Percentiles rank a stretch among this genome's conserved stretches.
These are phyloP conservation scores for Oncorhynchus tshawytscha DNA, from an alignment of 2,113 vertebrate species.

Conservation along the genomic window DNA sequence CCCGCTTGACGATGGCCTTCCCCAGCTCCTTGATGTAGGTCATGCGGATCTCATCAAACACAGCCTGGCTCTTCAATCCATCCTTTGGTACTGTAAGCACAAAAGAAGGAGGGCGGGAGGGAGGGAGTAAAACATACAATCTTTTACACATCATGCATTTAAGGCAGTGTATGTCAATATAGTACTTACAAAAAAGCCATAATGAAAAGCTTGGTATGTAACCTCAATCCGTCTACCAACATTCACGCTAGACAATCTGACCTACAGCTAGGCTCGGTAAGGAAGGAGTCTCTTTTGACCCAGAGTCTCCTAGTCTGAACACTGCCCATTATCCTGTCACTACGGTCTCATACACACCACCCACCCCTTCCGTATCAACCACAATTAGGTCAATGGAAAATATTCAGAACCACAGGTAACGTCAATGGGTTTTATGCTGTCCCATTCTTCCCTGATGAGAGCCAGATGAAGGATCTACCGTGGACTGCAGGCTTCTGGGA, in stretches of 20 bases:
- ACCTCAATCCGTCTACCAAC: too few species aligned
- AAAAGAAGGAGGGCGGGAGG: not conserved
- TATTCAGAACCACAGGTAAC: constrained; percentile 36
- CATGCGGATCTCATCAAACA: constrained; percentile 97
- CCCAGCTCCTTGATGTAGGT: constrained; percentile 97
- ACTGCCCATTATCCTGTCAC: constrained; percentile 28
- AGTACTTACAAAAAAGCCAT: too few species aligned
- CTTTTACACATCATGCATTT: too few species aligned
- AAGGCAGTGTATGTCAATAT: too few species aligned
- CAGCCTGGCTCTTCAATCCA: constrained; percentile 89
- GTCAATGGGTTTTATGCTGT: constrained; percentile 1
- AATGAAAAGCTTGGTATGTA: too few species aligned
- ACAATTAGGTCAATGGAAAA: constrained; percentile 21
- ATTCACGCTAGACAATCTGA: constrained; percentile 61
- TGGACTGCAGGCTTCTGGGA: not conserved
- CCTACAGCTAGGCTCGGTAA: not conserved
- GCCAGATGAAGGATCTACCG: not conserved
- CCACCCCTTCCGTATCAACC: constrained; percentile 31
- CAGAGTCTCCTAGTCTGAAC: constrained; percentile 71
- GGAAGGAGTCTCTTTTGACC: constrained; percentile 63
- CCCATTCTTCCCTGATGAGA: not conserved
- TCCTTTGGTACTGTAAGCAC: constrained; percentile 86
- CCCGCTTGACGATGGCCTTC: constrained; percentile 96
- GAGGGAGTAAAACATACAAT: not conserved
- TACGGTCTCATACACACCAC: not conserved